These are phyloP conservation scores for Euleptes europaea DNA, from an alignment of 2,113 vertebrate species.

Conservation along the genomic window DNA sequence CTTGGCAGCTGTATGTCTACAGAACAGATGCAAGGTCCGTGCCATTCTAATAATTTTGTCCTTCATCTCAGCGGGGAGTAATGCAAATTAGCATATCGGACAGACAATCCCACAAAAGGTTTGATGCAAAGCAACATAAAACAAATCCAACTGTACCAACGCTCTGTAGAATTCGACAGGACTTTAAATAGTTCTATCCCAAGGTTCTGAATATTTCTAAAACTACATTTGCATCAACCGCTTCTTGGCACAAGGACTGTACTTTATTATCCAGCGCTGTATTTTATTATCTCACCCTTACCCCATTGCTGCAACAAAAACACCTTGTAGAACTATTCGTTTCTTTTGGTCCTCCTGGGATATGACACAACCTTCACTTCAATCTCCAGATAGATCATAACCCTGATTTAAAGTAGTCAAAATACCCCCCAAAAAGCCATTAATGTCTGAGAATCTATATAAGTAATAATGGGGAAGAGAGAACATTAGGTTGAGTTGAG, in stretches of 20 bases:
- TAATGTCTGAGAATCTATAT: not conserved
- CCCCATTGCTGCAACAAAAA: not conserved
- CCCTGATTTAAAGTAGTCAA: not conserved
- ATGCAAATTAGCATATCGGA: constrained; percentile 49
- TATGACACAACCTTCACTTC: not conserved
- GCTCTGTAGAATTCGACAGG: constrained; percentile 4
- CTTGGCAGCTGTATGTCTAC: constrained; percentile 42
- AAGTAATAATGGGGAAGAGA: not conserved
- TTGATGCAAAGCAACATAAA: constrained; percentile 42
- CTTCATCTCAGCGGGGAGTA: constrained; percentile 55
- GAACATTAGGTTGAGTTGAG: not conserved
- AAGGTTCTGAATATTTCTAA: not conserved
- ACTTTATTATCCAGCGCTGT: not conserved
- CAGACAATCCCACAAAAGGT: constrained; percentile 45
- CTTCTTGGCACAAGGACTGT: not conserved
- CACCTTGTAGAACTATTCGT: not conserved
- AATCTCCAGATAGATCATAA: not conserved
- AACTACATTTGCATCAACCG: not conserved
- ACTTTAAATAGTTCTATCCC: not conserved
- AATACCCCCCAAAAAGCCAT: not conserved
- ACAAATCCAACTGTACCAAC: constrained; percentile 15
- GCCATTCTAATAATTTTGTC: constrained; percentile 56
- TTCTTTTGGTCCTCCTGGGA: not conserved
- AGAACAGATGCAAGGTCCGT: constrained; percentile 47
- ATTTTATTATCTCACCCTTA: not conserved